phyloP scores from a whole-genome alignment of 1,140 invertebrate species.

The Wasmannia auropunctata region DNA sequence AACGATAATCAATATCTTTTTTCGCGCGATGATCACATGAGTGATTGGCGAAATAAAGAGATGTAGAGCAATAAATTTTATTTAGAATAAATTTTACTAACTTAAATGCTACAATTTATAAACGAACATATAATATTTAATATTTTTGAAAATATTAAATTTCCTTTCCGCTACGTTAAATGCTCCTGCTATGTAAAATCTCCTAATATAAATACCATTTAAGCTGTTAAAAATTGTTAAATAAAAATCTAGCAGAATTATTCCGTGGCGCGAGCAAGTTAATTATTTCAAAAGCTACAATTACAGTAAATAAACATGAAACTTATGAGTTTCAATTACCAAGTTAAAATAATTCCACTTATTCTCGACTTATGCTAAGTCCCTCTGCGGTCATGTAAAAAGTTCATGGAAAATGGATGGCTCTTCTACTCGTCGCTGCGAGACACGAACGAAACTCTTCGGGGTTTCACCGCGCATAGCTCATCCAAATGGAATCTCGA shows the following conservation, averaged over 20 bases:
- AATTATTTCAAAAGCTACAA: neutral
- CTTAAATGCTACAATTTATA: neutral
- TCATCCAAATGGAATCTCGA: neutral
- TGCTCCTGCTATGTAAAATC: neutral
- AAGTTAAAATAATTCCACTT: constrained; percentile 10
- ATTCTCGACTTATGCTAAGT: neutral
- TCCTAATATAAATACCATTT: neutral
- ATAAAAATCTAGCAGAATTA: neutral
- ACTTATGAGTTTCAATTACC: neutral
- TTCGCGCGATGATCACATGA: neutral
- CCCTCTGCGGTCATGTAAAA: neutral
- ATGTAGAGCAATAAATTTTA: neutral
- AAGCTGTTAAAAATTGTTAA: neutral
- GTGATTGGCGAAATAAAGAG: neutral
- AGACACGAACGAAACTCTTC: constrained; percentile 31
- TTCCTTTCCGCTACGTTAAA: neutral
- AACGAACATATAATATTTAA: neutral
- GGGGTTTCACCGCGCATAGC: constrained; percentile 8
- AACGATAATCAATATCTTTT: neutral
- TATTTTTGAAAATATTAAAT: neutral
- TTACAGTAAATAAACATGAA: neutral
- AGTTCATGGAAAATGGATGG: constrained; percentile 13
- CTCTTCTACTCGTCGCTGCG: constrained; percentile 27
- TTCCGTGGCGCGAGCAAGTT: neutral
- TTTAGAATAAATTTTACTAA: neutral